Evolutionary conservation across 2,888 invertebrate genomes (phyloP).

Genomic region (Caradrina kadenii): DNA sequence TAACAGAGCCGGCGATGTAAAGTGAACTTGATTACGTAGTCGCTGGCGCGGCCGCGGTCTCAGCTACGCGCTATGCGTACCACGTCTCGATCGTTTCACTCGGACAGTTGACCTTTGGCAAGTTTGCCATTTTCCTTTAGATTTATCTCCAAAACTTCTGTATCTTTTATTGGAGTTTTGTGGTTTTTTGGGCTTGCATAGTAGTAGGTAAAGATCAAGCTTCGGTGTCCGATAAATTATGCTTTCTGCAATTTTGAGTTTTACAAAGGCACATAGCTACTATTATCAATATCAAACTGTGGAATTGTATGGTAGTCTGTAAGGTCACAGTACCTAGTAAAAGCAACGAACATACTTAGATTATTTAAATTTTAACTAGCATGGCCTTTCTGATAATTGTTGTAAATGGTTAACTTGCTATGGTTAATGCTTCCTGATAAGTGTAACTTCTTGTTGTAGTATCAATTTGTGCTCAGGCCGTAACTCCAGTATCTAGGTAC

Average conservation of each 20-base stretch:
- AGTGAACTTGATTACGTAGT: conserved; percentile 18
- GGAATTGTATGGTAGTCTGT: not conserved
- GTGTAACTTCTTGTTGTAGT: not conserved
- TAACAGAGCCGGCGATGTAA: conserved; percentile 13
- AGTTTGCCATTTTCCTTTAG: not conserved
- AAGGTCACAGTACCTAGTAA: not conserved
- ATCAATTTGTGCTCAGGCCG: not conserved
- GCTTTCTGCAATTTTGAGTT: not conserved
- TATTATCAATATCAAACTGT: not conserved
- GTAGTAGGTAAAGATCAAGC: not conserved
- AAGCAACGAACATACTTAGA: too few relatives aligned
- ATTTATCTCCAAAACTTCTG: conserved; percentile 35
- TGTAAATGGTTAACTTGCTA: too few relatives aligned
- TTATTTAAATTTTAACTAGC: too few relatives aligned
- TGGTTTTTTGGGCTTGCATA: not conserved
- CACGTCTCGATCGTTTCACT: conserved; percentile 15
- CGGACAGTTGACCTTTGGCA: conserved; percentile 26
- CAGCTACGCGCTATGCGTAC: conserved; percentile 25
- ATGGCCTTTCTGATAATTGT: too few relatives aligned
- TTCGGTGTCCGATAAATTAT: too few relatives aligned
- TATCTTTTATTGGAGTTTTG: conserved; percentile 25
- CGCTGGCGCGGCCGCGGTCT: conserved; percentile 24
- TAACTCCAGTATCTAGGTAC: too few relatives aligned
- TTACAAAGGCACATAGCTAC: not conserved
- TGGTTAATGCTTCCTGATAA: too few relatives aligned